Evolutionary conservation across 1,140 invertebrate species (phyloP).

Genomic region (Drosophila paulistorum): DNA sequence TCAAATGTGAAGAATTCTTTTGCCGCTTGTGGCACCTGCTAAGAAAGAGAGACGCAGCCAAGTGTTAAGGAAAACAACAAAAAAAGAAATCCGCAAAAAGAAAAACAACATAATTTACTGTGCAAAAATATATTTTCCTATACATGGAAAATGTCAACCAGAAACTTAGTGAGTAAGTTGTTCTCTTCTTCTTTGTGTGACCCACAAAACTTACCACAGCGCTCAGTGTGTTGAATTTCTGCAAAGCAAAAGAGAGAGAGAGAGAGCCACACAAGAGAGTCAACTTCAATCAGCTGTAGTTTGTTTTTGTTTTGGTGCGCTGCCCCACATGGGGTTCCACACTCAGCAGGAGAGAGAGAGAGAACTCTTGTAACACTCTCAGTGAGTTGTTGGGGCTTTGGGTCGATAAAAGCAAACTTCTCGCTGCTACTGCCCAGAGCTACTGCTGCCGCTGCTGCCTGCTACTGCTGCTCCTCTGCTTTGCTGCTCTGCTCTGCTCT

Average conservation of each 20-base stretch:
- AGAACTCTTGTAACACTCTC: slow-evolving; percentile 12
- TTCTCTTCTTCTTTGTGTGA: background rate
- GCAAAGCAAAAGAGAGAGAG: slow-evolving; percentile 2
- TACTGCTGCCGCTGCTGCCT: background rate
- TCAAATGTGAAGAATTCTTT: background rate
- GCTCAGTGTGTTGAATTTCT: slow-evolving; percentile 5
- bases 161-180: slow-evolving; percentile 6
- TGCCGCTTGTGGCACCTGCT: background rate
- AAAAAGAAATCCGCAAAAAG: slow-evolving; percentile 6
- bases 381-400: slow-evolving; percentile 69
- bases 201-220: slow-evolving; percentile 8
- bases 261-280: slow-evolving; percentile 3
- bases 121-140: slow-evolving; percentile 11
- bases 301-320: slow-evolving; percentile 75
- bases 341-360: background rate
- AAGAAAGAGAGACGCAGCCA: slow-evolving; percentile 7
- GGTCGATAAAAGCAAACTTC: slow-evolving; percentile 68
- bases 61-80: background rate
- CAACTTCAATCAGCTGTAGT: slow-evolving; percentile 74
- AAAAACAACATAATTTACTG: slow-evolving; percentile 10
- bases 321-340: slow-evolving; percentile 37
- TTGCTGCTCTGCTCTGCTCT: slow-evolving; percentile 15
- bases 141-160: slow-evolving; percentile 9
- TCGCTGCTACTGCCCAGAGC: slow-evolving; percentile 34
- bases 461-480: slow-evolving; percentile 16